These are phyloP conservation scores for Eupithecia subumbrata DNA, from an alignment of 2,888 invertebrate species.

Conservation along the genomic window DNA sequence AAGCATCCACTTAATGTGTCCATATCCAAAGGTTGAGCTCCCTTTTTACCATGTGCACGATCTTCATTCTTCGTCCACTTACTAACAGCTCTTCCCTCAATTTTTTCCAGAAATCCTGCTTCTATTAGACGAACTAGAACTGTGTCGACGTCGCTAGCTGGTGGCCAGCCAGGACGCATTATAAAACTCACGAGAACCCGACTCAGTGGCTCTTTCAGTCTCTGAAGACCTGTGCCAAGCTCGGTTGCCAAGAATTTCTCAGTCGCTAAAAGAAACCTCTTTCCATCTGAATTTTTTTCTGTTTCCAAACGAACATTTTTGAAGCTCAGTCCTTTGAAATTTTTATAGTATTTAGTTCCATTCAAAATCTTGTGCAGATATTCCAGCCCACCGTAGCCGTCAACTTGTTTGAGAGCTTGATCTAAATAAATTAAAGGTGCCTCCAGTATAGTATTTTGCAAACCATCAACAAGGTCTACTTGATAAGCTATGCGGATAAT, in stretches of 20 bases:
- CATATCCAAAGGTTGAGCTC: conserved; percentile 49
- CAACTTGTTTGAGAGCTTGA: conserved; percentile 54
- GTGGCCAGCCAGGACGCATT: conserved; percentile 68
- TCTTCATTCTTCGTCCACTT: conserved; percentile 28
- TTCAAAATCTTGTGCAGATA: conserved; percentile 36
- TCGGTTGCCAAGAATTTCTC: conserved; percentile 46
- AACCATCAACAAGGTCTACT: conserved; percentile 58
- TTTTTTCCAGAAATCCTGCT: conserved; percentile 52
- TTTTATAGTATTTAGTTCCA: conserved; percentile 49
- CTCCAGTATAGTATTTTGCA: conserved; percentile 58
- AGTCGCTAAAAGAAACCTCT: conserved; percentile 54
- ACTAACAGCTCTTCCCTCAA: conserved; percentile 36
- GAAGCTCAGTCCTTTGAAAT: conserved; percentile 44
- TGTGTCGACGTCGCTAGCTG: conserved; percentile 48
- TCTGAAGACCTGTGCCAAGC: conserved; percentile 50
- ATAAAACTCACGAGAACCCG: conserved; percentile 49
- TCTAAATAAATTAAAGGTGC: conserved; percentile 51
- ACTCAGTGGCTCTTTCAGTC: conserved; percentile 51
- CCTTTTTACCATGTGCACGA: conserved; percentile 9
- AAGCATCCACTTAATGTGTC: conserved; percentile 57
- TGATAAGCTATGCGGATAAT: conserved; percentile 66
- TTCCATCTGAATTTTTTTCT: conserved; percentile 53
- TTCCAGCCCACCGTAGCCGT: conserved; percentile 57
- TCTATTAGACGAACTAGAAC: conserved; percentile 52
- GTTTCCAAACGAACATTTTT: conserved; percentile 45